A percentile compares a stretch with the other conserved stretches of the same genome.
phyloP scores from a whole-genome alignment of 2,888 invertebrate genomes.

The Spodoptera littoralis region DNA sequence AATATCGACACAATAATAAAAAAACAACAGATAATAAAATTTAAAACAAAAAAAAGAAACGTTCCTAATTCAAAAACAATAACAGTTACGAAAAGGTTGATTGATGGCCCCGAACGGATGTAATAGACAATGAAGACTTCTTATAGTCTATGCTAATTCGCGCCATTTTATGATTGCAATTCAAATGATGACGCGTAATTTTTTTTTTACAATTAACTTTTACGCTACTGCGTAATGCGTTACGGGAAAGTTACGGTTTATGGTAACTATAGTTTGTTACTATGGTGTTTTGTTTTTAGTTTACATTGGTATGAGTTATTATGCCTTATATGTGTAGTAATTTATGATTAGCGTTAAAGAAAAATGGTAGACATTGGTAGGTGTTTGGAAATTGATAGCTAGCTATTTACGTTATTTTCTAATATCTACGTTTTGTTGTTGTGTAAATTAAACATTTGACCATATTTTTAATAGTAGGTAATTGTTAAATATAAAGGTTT shows the following conservation, averaged over 20 bases:
- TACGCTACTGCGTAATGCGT: conserved; percentile 53
- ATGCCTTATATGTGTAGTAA: neutral
- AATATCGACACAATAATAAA: neutral
- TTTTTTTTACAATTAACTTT: conserved; percentile 55
- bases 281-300: neutral
- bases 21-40: neutral
- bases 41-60: conserved; percentile 18
- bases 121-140: conserved; percentile 63
- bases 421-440: too few species aligned
- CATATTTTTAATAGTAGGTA: too few species aligned
- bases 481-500: too few species aligned
- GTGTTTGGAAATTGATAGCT: too few species aligned
- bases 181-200: conserved; percentile 64
- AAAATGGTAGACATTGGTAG: too few species aligned
- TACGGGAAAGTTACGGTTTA: conserved; percentile 47
- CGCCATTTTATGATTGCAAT: conserved; percentile 64
- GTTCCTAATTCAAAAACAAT: conserved; percentile 44
- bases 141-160: conserved; percentile 69
- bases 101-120: conserved; percentile 63
- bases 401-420: too few species aligned
- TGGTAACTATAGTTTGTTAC: conserved; percentile 13
- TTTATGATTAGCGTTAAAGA: too few species aligned
- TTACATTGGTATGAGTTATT: conserved; percentile 2
- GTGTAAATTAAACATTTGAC: too few species aligned
- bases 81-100: conserved; percentile 60